phyloP scores from a whole-genome alignment of 2,797 vertebrate species.

The Sebastes hubbsi region DNA sequence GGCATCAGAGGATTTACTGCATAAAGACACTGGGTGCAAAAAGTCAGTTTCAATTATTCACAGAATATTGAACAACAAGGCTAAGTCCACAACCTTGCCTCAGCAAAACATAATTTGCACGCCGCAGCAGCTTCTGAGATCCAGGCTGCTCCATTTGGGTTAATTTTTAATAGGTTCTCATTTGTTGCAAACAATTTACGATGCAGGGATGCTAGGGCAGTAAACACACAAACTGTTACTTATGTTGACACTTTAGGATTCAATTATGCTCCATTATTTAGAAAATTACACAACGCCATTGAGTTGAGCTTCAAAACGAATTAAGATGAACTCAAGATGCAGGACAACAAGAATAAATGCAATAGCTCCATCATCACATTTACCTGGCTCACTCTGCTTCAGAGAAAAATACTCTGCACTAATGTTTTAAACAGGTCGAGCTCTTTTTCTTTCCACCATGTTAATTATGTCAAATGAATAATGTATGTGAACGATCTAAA shows the following conservation, averaged over 20 bases:
- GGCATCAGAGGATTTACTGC: constrained; percentile 58
- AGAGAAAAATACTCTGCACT: constrained; percentile 1
- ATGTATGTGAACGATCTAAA: constrained; percentile 31
- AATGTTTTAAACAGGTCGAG: constrained; percentile 9
- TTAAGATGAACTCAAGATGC: neutral
- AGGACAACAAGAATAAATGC: neutral
- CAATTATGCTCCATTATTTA: constrained; percentile 45
- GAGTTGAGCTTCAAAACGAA: neutral
- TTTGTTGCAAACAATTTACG: constrained; percentile 71
- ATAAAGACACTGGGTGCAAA: constrained; percentile 61
- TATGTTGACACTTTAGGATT: constrained; percentile 44
- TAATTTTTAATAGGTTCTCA: constrained; percentile 79
- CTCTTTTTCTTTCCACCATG: constrained; percentile 8
- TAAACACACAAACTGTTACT: constrained; percentile 39
- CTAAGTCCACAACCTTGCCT: constrained; percentile 67
- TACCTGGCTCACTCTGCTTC: neutral
- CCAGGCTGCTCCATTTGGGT: constrained; percentile 63
- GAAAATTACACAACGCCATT: neutral
- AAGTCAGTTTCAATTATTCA: constrained; percentile 81
- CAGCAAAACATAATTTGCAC: constrained; percentile 75
- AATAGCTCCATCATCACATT: neutral
- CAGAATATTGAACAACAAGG: constrained; percentile 76
- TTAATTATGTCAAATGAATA: constrained; percentile 50
- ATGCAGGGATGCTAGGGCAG: constrained; percentile 14
- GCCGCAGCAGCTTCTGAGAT: constrained; percentile 69